These are phyloP conservation scores for Chrysaora quinquecirrha DNA, from an alignment of 30 jellyfish, hydroid and myxozoan species.

Conservation along the genomic window DNA sequence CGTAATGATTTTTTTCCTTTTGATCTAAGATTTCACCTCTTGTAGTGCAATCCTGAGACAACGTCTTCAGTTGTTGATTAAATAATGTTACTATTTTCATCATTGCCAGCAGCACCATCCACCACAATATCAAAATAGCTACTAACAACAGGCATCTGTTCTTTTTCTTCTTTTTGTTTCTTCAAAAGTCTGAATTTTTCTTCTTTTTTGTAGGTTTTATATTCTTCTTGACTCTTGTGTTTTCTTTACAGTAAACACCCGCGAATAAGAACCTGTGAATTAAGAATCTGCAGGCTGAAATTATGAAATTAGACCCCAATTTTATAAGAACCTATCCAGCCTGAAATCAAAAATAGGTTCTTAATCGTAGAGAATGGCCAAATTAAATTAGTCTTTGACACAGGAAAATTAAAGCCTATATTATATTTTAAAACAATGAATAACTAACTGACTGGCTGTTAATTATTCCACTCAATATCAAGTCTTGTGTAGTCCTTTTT, in stretches of 20 bases:
- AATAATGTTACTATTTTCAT: too few species aligned
- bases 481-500: conserved; percentile 1
- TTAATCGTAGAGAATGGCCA: background rate
- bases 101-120: too few species aligned
- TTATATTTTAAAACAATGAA: background rate
- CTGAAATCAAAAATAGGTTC: background rate
- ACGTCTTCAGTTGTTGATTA: too few species aligned
- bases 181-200: too few species aligned
- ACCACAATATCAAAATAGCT: too few species aligned
- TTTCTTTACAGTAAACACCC: background rate
- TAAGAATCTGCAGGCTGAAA: background rate
- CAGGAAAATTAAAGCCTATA: background rate
- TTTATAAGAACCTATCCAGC: background rate
- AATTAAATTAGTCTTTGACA: background rate
- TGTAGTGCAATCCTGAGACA: too few species aligned
- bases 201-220: too few species aligned
- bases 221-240: too few species aligned
- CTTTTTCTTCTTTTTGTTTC: too few species aligned
- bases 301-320: background rate
- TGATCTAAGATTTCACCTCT: too few species aligned
- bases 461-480: conserved; percentile 1
- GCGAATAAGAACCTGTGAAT: background rate
- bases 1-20: too few species aligned
- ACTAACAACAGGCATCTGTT: too few species aligned
- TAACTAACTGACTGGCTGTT: background rate